phyloP scores from a whole-genome alignment of 2,113 vertebrate genomes.

The Azemiops feae region DNA sequence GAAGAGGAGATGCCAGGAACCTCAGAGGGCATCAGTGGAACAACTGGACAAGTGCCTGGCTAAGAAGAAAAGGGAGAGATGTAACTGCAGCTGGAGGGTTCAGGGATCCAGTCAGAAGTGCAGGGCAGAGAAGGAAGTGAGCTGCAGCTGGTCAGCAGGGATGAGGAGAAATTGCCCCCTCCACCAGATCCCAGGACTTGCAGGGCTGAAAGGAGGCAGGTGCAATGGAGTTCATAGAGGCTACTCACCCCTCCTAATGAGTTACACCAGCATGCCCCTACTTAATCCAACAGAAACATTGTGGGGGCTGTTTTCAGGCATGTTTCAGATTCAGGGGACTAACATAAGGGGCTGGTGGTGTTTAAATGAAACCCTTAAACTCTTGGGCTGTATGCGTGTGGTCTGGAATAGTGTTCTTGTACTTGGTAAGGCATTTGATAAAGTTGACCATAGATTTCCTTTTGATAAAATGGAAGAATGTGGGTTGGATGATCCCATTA shows the following conservation, averaged over 20 bases:
- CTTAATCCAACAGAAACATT: not conserved
- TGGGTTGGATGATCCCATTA: not conserved
- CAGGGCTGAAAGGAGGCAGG: not conserved
- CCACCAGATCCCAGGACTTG: not conserved
- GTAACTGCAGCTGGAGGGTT: not conserved
- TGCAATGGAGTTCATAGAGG: not conserved
- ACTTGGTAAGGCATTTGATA: not conserved
- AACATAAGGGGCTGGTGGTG: not conserved
- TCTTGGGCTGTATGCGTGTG: not conserved
- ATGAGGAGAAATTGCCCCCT: no score
- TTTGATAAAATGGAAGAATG: not conserved
- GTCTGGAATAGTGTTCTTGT: not conserved
- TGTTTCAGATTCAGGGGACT: not conserved
- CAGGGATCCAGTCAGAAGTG: not conserved
- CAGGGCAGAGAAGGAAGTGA: not conserved
- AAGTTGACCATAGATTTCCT: not conserved
- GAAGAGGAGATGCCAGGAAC: not conserved
- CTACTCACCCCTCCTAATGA: not conserved
- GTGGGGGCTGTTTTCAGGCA: not conserved
- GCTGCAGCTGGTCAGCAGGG: no score
- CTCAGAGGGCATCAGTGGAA: not conserved
- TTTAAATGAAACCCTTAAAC: not conserved
- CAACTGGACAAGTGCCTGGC: not conserved
- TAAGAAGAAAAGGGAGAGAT: not conserved
- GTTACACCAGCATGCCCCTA: not conserved